Evolutionary conservation across 2,888 invertebrate species (phyloP).

Genomic region (Linyphia triangularis): DNA sequence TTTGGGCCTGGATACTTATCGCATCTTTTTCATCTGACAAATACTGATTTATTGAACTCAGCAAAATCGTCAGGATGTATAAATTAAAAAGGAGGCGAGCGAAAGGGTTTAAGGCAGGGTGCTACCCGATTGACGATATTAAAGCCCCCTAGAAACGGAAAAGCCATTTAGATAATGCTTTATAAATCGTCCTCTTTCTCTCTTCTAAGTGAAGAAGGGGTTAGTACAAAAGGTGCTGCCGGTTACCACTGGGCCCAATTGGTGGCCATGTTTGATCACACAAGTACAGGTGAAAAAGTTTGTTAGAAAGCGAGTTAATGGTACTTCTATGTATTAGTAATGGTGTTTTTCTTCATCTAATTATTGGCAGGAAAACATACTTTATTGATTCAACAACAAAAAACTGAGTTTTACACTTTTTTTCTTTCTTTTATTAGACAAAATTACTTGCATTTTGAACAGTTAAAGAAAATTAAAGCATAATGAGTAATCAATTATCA

Average conservation of each 20-base stretch:
- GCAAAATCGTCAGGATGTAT: slow-evolving; percentile 14
- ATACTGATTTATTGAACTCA: slow-evolving; percentile 58
- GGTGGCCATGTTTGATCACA: background rate
- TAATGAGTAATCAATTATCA: too few species aligned
- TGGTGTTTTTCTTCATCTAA: too few species aligned
- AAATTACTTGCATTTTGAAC: too few species aligned
- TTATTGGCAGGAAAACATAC: too few species aligned
- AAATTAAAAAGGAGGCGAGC: slow-evolving; percentile 41
- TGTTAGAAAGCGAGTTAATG: too few species aligned
- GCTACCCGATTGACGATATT: slow-evolving; percentile 14
- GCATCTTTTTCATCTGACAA: slow-evolving; percentile 48
- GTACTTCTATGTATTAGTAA: too few species aligned
- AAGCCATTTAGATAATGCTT: too few species aligned
- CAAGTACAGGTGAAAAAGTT: background rate
- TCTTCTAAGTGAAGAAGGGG: slow-evolving; percentile 52
- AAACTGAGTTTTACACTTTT: too few species aligned
- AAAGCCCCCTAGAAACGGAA: slow-evolving; percentile 56
- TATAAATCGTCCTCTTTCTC: slow-evolving; percentile 70
- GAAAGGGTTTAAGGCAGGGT: slow-evolving; percentile 60
- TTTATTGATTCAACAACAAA: too few species aligned
- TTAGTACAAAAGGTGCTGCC: slow-evolving; percentile 20
- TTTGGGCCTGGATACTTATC: slow-evolving; percentile 34
- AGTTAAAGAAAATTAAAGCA: too few species aligned
- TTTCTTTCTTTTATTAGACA: too few species aligned
- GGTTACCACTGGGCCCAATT: background rate